Percentiles rank a stretch among this genome's conserved stretches.
Evolutionary conservation across 1,140 invertebrate genomes (phyloP).

Genomic region (Drosophila azteca): DNA sequence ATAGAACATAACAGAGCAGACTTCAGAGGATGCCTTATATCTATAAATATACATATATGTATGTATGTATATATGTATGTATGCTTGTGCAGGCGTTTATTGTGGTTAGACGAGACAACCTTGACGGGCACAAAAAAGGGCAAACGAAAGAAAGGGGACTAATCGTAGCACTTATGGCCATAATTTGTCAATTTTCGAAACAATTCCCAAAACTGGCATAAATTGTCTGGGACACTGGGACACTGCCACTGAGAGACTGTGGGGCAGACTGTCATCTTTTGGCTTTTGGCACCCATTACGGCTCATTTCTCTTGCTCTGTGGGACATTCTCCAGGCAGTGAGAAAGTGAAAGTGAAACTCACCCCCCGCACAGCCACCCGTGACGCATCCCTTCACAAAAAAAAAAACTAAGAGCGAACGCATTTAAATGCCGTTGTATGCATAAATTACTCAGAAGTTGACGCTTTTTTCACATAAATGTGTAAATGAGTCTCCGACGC

Average conservation of each 20-base stretch:
- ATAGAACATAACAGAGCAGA: conserved; percentile 1
- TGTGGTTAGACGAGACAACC: conserved; percentile 53
- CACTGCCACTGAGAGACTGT: not conserved
- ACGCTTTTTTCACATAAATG: conserved; percentile 55
- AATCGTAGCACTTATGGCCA: conserved; percentile 75
- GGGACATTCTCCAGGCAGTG: conserved; percentile 52
- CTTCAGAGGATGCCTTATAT: conserved; percentile 14
- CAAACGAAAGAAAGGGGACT: conserved; percentile 36
- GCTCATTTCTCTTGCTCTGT: conserved; percentile 52
- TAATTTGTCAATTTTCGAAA: conserved; percentile 82
- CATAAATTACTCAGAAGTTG: conserved; percentile 69
- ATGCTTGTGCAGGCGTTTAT: not conserved
- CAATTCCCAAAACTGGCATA: conserved; percentile 72
- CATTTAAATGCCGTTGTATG: conserved; percentile 71
- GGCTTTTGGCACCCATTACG: conserved; percentile 75
- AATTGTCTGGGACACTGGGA: conserved; percentile 47
- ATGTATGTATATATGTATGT: conserved; percentile 30
- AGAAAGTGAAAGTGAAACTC: conserved; percentile 64
- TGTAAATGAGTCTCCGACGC: conserved; percentile 61
- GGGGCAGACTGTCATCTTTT: conserved; percentile 21
- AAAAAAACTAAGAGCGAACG: conserved; percentile 33
- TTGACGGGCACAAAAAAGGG: conserved; percentile 32
- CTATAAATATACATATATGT: conserved; percentile 29
- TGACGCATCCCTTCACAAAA: conserved; percentile 16
- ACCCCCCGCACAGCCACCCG: no score